Percentiles rank a stretch among this genome's conserved stretches.
phyloP scores from a whole-genome alignment of 2,888 invertebrate genomes.

The Ennomos erosarius region DNA sequence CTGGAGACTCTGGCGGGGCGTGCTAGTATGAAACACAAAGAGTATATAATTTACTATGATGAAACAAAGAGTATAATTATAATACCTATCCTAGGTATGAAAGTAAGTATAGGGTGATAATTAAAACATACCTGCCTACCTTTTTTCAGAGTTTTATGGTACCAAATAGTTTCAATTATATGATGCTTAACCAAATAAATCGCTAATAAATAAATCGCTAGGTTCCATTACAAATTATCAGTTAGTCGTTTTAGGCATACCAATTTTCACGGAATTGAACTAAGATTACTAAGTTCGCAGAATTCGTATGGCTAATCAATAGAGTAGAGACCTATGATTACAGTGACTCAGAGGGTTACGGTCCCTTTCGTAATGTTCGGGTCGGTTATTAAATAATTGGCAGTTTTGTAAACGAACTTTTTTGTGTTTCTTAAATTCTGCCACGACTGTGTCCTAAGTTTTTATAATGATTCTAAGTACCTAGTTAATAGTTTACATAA shows the following conservation, averaged over 20 bases:
- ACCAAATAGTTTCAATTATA: too few relatives aligned
- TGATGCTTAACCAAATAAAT: slow-evolving; percentile 23
- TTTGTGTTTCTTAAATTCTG: background rate
- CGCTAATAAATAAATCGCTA: slow-evolving; percentile 42
- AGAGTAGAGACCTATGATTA: slow-evolving; percentile 68
- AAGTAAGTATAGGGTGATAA: too few relatives aligned
- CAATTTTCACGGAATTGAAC: slow-evolving; percentile 55
- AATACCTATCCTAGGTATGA: too few relatives aligned
- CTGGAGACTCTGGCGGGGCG: too few relatives aligned
- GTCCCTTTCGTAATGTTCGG: slow-evolving; percentile 10
- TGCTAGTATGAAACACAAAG: too few relatives aligned
- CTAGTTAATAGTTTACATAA: too few relatives aligned
- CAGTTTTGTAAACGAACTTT: slow-evolving; percentile 5
- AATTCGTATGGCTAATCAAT: slow-evolving; percentile 63
- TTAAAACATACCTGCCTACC: too few relatives aligned
- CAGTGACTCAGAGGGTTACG: slow-evolving; percentile 34
- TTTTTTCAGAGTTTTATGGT: too few relatives aligned
- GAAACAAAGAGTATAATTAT: too few relatives aligned
- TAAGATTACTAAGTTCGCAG: slow-evolving; percentile 61
- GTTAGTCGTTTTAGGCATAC: slow-evolving; percentile 43
- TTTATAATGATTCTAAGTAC: too few relatives aligned
- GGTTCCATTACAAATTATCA: slow-evolving; percentile 45
- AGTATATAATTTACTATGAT: too few relatives aligned
- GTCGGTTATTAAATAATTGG: slow-evolving; percentile 24
- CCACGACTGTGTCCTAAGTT: too few relatives aligned